Percentiles rank a stretch among this genome's conserved stretches.
These are phyloP conservation scores for Acanthiza pusilla DNA, from an alignment of 2,797 vertebrate species.

Conservation along the genomic window DNA sequence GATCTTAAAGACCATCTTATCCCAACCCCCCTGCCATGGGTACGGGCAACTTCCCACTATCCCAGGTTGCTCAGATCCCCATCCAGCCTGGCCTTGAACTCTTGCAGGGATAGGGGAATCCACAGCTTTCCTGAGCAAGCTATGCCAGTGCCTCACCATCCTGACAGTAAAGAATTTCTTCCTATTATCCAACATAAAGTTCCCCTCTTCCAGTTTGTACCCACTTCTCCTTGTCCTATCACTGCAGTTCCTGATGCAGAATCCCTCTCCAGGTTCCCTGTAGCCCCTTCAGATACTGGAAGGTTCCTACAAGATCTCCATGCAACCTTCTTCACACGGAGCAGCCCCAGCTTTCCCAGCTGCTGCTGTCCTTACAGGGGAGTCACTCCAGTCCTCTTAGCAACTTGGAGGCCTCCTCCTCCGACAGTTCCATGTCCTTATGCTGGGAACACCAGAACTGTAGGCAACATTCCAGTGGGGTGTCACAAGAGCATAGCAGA, in stretches of 20 bases:
- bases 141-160: neutral
- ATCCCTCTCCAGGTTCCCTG: neutral
- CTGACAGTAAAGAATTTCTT: neutral
- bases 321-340: neutral
- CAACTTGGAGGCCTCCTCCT: neutral
- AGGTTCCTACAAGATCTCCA: neutral
- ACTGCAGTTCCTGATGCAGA: neutral
- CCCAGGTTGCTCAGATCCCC: neutral
- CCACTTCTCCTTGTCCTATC: too few relatives aligned
- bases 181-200: too few relatives aligned
- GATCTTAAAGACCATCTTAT: neutral
- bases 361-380: rapidly evolving
- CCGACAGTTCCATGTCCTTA: neutral
- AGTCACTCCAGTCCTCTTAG: neutral
- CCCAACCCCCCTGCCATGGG: neutral
- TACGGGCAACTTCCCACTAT: neutral
- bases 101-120: neutral
- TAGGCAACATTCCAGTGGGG: neutral
- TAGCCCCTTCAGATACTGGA: neutral
- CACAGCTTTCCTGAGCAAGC: neutral
- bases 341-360: neutral
- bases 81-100: neutral
- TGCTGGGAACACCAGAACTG: neutral
- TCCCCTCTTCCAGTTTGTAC: neutral
- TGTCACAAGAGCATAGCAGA: neutral